Percentiles rank a stretch among this genome's conserved stretches.
These are phyloP conservation scores for Notoglanidium macrostoma DNA, from an alignment of 2,797 vertebrate species.

Conservation along the genomic window DNA sequence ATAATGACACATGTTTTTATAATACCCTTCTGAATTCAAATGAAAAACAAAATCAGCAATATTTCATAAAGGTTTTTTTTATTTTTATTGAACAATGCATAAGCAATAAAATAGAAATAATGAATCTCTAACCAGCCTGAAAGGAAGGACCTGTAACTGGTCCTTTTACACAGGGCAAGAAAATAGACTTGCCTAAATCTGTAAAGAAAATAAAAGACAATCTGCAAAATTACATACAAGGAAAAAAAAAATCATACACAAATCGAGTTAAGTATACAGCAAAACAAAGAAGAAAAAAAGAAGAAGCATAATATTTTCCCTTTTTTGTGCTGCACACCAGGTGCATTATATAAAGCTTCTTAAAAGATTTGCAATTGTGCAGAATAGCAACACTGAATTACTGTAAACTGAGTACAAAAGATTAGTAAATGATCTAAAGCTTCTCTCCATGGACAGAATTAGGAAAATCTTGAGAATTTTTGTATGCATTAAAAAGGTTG, in stretches of 20 bases:
- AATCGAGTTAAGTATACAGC: constrained; percentile 53
- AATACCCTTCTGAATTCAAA: not conserved
- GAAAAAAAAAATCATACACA: constrained; percentile 49
- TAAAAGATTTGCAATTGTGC: constrained; percentile 62
- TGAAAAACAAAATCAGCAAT: constrained; percentile 13
- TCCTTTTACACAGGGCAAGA: constrained; percentile 57
- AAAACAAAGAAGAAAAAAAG: constrained; percentile 47
- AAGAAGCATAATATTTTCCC: constrained; percentile 61
- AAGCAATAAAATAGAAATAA: constrained; percentile 59
- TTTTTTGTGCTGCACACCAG: constrained; percentile 73
- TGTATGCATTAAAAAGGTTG: constrained; percentile 44
- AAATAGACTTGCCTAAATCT: constrained; percentile 56
- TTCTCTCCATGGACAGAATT: constrained; percentile 75
- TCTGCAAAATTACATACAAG: constrained; percentile 58
- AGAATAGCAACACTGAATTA: constrained; percentile 67
- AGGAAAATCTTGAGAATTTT: constrained; percentile 34
- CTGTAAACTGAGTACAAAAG: constrained; percentile 56
- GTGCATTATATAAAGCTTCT: constrained; percentile 75
- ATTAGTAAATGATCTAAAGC: constrained; percentile 63
- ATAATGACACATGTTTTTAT: not conserved
- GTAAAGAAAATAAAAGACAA: constrained; percentile 51
- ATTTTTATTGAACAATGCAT: constrained; percentile 65
- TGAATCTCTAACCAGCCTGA: constrained; percentile 61
- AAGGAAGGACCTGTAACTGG: constrained; percentile 56
- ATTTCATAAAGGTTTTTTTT: constrained; percentile 32